Percentiles rank a stretch among this genome's conserved stretches.
phyloP scores from a whole-genome alignment of 1,140 invertebrate genomes.

The Colletes latitarsis region DNA sequence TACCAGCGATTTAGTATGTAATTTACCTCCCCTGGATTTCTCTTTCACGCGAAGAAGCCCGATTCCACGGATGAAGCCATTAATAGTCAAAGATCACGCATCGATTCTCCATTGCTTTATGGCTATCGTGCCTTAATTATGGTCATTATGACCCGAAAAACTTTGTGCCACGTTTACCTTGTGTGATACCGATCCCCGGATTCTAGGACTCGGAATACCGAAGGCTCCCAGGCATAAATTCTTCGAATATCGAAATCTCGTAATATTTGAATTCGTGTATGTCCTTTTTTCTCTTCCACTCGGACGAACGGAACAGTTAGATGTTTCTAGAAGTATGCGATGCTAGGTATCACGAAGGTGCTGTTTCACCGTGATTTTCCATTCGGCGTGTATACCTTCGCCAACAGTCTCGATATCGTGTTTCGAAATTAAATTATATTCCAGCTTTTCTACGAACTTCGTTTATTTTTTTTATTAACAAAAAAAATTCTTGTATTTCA shows the following conservation, averaged over 20 bases:
- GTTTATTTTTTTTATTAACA: no score
- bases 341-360: background rate
- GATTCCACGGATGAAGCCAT: conserved; percentile 38
- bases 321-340: background rate
- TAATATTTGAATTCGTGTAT: conserved; percentile 1
- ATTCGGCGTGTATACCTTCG: background rate
- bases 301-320: background rate
- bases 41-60: background rate
- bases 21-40: conserved; percentile 11
- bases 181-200: background rate
- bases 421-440: background rate
- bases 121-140: conserved; percentile 43
- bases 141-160: conserved; percentile 36
- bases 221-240: conserved; percentile 14
- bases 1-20: conserved; percentile 11
- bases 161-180: conserved; percentile 11
- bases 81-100: conserved; percentile 35
- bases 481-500: no score
- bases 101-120: conserved; percentile 27
- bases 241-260: conserved; percentile 37
- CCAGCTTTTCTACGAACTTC: no score
- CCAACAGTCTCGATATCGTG: background rate
- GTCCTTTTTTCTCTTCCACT: background rate
- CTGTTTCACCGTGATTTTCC: background rate
- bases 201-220: conserved; percentile 18